Percentiles rank a stretch among this genome's conserved stretches.
Evolutionary conservation across 2,888 invertebrate genomes (phyloP).

Genomic region (Tyria jacobaeae): DNA sequence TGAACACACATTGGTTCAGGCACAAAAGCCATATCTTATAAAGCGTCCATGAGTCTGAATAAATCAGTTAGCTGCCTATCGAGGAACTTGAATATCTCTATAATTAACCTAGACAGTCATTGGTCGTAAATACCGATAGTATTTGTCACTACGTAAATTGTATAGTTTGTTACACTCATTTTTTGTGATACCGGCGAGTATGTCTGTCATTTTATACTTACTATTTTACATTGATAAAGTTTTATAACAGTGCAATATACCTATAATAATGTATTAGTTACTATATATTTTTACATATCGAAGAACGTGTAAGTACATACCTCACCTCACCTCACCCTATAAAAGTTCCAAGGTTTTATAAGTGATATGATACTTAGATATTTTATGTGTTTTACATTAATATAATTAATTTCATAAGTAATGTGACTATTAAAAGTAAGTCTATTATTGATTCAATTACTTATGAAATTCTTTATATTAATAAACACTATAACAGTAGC

Average conservation of each 20-base stretch:
- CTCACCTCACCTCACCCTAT: no score
- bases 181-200: slow-evolving; percentile 19
- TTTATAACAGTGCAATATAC: not conserved
- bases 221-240: slow-evolving; percentile 6
- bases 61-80: slow-evolving; percentile 45
- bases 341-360: no score
- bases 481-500: no score
- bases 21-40: slow-evolving; percentile 42
- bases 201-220: slow-evolving; percentile 11
- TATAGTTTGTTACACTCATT: slow-evolving; percentile 39
- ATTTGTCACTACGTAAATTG: slow-evolving; percentile 52
- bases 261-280: not conserved
- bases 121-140: slow-evolving; percentile 59
- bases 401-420: no score
- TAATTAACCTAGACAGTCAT: slow-evolving; percentile 62
- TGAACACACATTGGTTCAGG: slow-evolving; percentile 28
- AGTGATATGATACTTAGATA: no score
- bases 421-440: no score
- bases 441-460: not conserved
- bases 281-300: not conserved
- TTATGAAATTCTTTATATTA: no score
- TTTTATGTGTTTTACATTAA: no score
- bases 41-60: slow-evolving; percentile 45
- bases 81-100: slow-evolving; percentile 47
- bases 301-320: not conserved